A percentile compares a stretch with the other conserved stretches of the same genome.
Conservation (phyloP, 2,113 vertebrate genomes). For the Centropristis striata region DNA sequence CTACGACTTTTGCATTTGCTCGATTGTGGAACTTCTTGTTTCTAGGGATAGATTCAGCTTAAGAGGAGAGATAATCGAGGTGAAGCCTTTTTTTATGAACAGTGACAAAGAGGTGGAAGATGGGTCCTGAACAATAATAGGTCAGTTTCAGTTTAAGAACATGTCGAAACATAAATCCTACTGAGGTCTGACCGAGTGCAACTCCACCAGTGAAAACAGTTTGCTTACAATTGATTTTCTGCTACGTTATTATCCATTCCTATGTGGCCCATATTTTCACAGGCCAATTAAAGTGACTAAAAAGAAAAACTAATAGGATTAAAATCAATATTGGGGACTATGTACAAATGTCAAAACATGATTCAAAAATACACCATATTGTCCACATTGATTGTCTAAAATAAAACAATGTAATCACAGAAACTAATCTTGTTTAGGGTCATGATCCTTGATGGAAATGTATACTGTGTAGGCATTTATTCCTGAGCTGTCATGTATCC, state of each 20-base stretch:
- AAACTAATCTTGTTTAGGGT: constrained; percentile 31
- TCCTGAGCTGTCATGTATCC: constrained; percentile 7
- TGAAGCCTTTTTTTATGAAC: background rate
- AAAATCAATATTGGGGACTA: constrained; percentile 53
- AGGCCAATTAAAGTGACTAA: constrained; percentile 64
- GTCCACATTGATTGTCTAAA: constrained; percentile 46
- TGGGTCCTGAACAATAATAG: background rate
- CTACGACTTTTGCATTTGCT: constrained; percentile 11
- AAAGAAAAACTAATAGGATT: constrained; percentile 47
- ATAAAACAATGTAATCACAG: constrained; percentile 30
- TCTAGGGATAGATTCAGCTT: background rate
- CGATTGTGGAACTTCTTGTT: constrained; percentile 6
- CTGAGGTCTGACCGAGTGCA: constrained; percentile 12
- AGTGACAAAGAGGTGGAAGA: background rate
- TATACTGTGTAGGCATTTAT: background rate
- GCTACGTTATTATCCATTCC: constrained; percentile 23
- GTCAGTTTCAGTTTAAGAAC: constrained; percentile 26
- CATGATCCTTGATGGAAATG: constrained; percentile 25
- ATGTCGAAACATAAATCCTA: background rate
- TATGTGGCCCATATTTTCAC: constrained; percentile 52
- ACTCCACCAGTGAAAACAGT: constrained; percentile 24
- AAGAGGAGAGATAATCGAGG: background rate
- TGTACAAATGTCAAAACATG: constrained; percentile 61
- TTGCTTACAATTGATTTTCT: constrained; percentile 67
- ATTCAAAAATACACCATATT: constrained; percentile 20